phyloP scores from a whole-genome alignment of 2,797 vertebrate genomes.

The Leuciscus waleckii region DNA sequence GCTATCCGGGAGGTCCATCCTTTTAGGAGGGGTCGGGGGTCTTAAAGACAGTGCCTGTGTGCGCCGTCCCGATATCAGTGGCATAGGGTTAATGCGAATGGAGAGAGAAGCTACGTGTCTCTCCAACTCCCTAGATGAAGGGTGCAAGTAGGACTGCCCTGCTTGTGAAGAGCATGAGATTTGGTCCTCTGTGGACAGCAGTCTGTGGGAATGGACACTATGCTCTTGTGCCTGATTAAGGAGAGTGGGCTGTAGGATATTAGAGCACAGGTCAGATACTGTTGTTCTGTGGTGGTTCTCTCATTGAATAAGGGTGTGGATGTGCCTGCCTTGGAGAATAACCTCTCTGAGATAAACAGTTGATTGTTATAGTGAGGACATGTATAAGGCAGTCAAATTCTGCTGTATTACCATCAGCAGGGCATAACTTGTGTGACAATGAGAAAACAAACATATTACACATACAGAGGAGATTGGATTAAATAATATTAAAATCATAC shows the following conservation, averaged over 20 bases:
- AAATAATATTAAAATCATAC: slow-evolving; percentile 9
- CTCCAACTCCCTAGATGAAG: slow-evolving; percentile 63
- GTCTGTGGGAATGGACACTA: slow-evolving; percentile 17
- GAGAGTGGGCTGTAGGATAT: slow-evolving; percentile 67
- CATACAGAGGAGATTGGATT: slow-evolving; percentile 1
- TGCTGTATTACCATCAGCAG: slow-evolving; percentile 39
- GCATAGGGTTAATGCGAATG: slow-evolving; percentile 78
- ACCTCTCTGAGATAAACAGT: slow-evolving; percentile 52
- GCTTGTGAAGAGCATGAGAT: slow-evolving; percentile 66
- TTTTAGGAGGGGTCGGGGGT: slow-evolving; percentile 52
- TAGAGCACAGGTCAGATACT: slow-evolving; percentile 64
- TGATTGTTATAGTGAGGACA: slow-evolving; percentile 63
- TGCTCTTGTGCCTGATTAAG: slow-evolving; percentile 42
- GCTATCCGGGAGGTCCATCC: slow-evolving; percentile 46
- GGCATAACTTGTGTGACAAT: slow-evolving; percentile 62
- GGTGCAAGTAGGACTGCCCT: slow-evolving; percentile 71
- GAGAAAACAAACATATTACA: slow-evolving; percentile 30
- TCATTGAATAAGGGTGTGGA: slow-evolving; percentile 13
- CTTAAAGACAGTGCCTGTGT: slow-evolving; percentile 50
- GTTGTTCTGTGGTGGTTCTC: background rate
- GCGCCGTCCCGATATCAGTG: slow-evolving; percentile 63
- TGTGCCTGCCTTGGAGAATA: slow-evolving; percentile 14
- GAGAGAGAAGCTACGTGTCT: slow-evolving; percentile 82
- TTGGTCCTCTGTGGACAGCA: slow-evolving; percentile 33
- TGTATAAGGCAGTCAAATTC: slow-evolving; percentile 23